Evolutionary conservation across 2,888 invertebrate species (phyloP), one percentile per base, ranked within the genome.

Genomic region (Cepaea hortensis): DNA sequence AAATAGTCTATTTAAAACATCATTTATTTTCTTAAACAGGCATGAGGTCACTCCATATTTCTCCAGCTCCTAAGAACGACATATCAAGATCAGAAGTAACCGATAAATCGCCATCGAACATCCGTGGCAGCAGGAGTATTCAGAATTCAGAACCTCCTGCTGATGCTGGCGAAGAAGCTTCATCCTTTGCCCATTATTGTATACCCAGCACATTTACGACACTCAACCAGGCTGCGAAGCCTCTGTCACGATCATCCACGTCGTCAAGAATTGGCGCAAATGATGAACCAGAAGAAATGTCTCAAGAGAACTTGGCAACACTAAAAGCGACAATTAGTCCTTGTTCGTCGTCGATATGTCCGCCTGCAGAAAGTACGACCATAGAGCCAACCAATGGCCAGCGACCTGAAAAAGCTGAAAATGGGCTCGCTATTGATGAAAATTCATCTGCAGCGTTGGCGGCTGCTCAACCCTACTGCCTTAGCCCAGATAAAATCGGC

Each of bases 401-500:
- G 23, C 35, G 23, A 3, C 23, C 11, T 65, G 46, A 1, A 18
- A 13, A 80, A 7, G 23, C 46, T 20, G 65, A 80, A 18, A 20
- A 46, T 3, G 0, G 9, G 18, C 46, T 35, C 4, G 62, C 65
- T 55, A 55, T 55, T 6, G 46, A 62, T 15, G 35, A 35, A 9
- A 23, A 35, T n/a, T 46, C 3, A 6, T 65, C 35, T 23, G 62
- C 80, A 6, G 65, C 9, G 3, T 11, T 23, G 15, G 2, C n/a
- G 46, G 23, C 46, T 65, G 46, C 15, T 15, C 73, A 73, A 18
- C 48, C 81, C 13, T 18, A 73, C 20, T 70, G 46, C 80, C 85
- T 85, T 13, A 80, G 80, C 46, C 62, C 20, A n/a, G 85, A 85
- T 46, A 72, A 62, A 61, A 85, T 85, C 13, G 85, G 81, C 62